A percentile compares a stretch with the other conserved stretches of the same genome.
phyloP scores from a whole-genome alignment of 2,888 invertebrate species.

The Eucriotettix oculatus region DNA sequence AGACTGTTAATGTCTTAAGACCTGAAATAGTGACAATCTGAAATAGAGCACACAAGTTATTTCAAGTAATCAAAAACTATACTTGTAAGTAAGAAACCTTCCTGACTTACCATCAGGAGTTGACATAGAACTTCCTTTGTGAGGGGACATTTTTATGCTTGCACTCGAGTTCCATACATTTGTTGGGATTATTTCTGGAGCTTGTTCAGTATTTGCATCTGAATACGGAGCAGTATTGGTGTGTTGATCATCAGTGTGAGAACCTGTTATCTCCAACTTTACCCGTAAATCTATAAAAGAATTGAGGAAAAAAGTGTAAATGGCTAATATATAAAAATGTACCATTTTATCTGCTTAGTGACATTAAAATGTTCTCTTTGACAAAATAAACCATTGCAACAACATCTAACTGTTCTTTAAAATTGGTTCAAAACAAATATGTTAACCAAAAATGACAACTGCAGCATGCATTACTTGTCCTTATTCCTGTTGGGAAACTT shows the following conservation, averaged over 20 bases:
- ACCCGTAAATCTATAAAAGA: slow-evolving; percentile 53
- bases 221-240: slow-evolving; percentile 9
- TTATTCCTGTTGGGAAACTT: too few species aligned
- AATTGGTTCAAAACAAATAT: too few species aligned
- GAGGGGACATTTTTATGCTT: slow-evolving; percentile 9
- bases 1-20: too few species aligned
- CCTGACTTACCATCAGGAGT: slow-evolving; percentile 60
- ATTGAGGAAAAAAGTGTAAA: too few species aligned
- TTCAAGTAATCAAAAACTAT: not conserved
- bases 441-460: too few species aligned
- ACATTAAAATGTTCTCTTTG: too few species aligned
- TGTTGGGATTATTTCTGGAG: slow-evolving; percentile 30
- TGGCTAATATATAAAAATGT: too few species aligned
- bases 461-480: too few species aligned
- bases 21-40: not conserved
- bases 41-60: not conserved
- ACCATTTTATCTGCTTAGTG: too few species aligned
- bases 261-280: slow-evolving; percentile 40
- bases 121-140: slow-evolving; percentile 61
- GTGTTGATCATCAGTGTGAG: slow-evolving; percentile 15
- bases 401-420: too few species aligned
- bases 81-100: not conserved
- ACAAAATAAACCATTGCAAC: too few species aligned
- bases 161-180: slow-evolving; percentile 39
- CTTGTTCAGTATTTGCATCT: slow-evolving; percentile 15